Evolutionary conservation across 1,140 invertebrate genomes (phyloP).

Genomic region (Pseudobourletiella spinata): DNA sequence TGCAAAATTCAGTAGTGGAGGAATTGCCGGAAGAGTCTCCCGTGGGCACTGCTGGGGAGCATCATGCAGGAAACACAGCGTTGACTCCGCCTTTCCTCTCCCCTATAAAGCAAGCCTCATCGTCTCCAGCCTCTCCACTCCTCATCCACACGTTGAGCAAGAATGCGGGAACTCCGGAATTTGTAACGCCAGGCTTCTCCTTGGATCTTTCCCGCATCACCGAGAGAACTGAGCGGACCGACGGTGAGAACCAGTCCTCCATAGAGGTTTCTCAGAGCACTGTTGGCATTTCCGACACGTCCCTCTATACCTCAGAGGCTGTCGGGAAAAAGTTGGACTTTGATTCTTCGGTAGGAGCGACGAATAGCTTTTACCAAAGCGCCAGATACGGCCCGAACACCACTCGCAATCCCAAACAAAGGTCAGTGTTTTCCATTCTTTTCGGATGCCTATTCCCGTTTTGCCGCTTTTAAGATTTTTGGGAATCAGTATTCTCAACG

Average conservation of each 20-base stretch:
- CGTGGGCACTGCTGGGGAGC: not conserved
- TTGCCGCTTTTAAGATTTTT: slow-evolving; percentile 19
- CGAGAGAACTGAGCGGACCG: slow-evolving; percentile 28
- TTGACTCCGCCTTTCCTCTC: not conserved
- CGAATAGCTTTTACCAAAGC: not conserved
- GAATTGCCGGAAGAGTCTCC: slow-evolving; percentile 22
- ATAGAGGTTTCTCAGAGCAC: not conserved
- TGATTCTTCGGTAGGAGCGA: slow-evolving; percentile 4
- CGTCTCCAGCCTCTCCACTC: slow-evolving; percentile 7
- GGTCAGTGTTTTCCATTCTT: slow-evolving; percentile 32
- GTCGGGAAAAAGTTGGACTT: slow-evolving; percentile 7
- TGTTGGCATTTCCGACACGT: not conserved
- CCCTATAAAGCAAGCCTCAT: slow-evolving; percentile 2
- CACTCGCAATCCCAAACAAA: slow-evolving; percentile 1
- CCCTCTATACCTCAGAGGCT: not conserved
- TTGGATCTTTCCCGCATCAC: slow-evolving; percentile 33
- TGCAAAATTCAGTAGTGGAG: slow-evolving; percentile 21
- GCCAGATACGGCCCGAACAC: not conserved
- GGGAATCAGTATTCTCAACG: too few relatives aligned
- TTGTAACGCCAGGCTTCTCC: slow-evolving; percentile 1
- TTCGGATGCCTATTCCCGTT: slow-evolving; percentile 33
- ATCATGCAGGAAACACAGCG: not conserved
- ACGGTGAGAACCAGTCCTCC: slow-evolving; percentile 7
- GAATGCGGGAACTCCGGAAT: not conserved
- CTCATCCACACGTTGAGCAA: not conserved